These are phyloP conservation scores for Eulithis prunata DNA, from an alignment of 2,888 invertebrate species.

Conservation along the genomic window DNA sequence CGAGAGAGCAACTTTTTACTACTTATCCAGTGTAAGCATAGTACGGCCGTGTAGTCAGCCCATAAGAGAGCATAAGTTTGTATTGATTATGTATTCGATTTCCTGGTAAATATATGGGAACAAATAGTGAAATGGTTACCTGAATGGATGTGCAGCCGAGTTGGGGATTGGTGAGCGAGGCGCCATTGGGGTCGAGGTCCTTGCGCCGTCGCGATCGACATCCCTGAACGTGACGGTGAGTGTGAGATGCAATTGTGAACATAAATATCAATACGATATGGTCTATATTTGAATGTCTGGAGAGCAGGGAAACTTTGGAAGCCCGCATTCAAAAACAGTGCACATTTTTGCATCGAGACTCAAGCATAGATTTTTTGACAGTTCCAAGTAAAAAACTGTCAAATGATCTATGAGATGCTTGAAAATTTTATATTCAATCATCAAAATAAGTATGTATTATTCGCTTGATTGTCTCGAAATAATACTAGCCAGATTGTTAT, in stretches of 20 bases:
- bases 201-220: slow-evolving; percentile 69
- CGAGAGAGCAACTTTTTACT: no score
- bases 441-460: no score
- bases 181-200: slow-evolving; percentile 62
- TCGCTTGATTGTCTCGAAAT: no score
- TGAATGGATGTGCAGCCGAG: slow-evolving; percentile 73
- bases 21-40: no score
- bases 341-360: no score
- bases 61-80: neutral
- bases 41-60: neutral
- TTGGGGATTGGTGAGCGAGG: slow-evolving; percentile 74
- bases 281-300: slow-evolving; percentile 9
- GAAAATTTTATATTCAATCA: no score
- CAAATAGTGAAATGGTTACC: slow-evolving; percentile 57
- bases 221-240: slow-evolving; percentile 62
- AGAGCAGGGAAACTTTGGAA: neutral
- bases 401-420: no score
- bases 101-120: neutral
- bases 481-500: no score
- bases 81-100: neutral
- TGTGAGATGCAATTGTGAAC: slow-evolving; percentile 36
- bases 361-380: no score
- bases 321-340: no score
- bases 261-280: slow-evolving; percentile 38
- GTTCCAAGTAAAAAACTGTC: no score